Evolutionary conservation across 2,113 vertebrate genomes (phyloP), one percentile per base, ranked within the genome.

Genomic region (Cyprinodon variegatus): DNA sequence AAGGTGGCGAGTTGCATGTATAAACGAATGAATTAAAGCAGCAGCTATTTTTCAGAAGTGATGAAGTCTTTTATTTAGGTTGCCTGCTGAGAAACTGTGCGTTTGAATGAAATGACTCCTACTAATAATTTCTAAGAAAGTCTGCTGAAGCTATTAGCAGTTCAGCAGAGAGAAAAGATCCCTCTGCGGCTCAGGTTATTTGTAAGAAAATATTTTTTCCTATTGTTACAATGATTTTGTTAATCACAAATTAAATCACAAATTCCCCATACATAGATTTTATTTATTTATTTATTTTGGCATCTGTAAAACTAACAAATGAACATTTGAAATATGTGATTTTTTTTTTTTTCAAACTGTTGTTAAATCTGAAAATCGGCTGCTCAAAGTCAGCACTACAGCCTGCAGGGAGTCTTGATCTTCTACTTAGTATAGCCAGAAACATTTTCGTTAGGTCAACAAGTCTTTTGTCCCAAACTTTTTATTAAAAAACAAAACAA

Each of bases 1-100:
- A 74, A 61, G 48, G 67, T 7, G 29, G 4, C 14, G 57, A 53
- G 73, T 70, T 74, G 22, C 53, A 78, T 11, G 4, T 11, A 57
- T 39, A 76, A 46, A 74, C 40, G 12, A 57, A 66, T 40, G 46
- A 40, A 29, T 29, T 13, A 17, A 7, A 37, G 15, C 46, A 39
- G 46, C 62, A 29, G 40, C 41, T n/a, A 37, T 62, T 62, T 62
- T 62, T 62, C 12, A 63, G 10, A 10, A 36, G 50, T 13, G 2
- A 38, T 0, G 4, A 40, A 50, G 14, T 57, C 62, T 41, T 66
- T 67, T 65, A 61, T 53, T 79, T 68, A 64, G 36, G 57, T 38
- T 20, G 17, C 5, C 65, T 39, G 22, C 48, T 50, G 68, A 62
- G 36, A 20, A 50, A 37, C 50, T 11, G 46, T 46, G n/a, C 22